Evolutionary conservation across 2,797 vertebrate genomes (phyloP), one percentile per base, ranked within the genome.

Genomic region (Parotocinclus haroldoi): DNA sequence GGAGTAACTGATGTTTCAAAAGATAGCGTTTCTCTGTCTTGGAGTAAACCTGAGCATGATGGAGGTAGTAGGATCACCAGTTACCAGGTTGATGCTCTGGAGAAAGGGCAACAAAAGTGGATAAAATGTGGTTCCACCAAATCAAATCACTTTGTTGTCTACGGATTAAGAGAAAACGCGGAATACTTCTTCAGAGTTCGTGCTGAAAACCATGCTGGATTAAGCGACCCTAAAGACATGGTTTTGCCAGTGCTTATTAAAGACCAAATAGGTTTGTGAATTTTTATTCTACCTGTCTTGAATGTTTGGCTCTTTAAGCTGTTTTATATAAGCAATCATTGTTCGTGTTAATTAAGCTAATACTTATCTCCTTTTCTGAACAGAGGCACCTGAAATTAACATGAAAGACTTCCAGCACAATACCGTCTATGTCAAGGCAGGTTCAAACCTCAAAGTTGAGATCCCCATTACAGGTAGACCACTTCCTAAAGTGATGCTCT

Each of bases 91-190:
- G 97, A 99, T 83, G 89, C 93, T 48, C 84, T 95, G 82, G 96
- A 99, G 82, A 98, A 97, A 79, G 97, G 93, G 79, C 94, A 99
- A 71, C 92, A 98, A 81, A 98, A 96, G 66, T 99, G 97, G 97
- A 86, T 95, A 51, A 96, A 92, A 76, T 98, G 95, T 88, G 95
- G 93, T 0, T 78, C 91, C 42, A 94, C 95, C 49, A 99, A 96
- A 83, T 86, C 84, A 68, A 91, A 90, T 71, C 89, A 91, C 72
- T 90, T 95, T 8, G 83, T 90, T 69, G 91, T 98, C 71, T 91
- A 82, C 38, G 94, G 95, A 58, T 90, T 99, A 71, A 93, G 93
- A 78, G 94, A 98, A 79, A 94, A 94, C 18, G 85, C 85, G 13
- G 96, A 98, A 73, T 99, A 98, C 79, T 98, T 91, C 89, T 99